Base-by-base conservation (phyloP, 23 tunicate genomes). In the Styela clava region DNA sequence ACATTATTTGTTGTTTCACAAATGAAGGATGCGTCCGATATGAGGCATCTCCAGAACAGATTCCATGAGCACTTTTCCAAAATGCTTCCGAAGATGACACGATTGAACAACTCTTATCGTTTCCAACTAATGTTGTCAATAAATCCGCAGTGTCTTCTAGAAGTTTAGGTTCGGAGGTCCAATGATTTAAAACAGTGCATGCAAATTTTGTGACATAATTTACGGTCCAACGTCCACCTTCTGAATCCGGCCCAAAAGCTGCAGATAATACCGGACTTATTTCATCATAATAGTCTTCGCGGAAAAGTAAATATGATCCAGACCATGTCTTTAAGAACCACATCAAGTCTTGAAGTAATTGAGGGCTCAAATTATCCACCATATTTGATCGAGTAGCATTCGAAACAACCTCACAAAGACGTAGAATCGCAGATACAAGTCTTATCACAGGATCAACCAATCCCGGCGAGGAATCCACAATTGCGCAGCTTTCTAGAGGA, bases 231-330 rank as follows among this genome's bases (percentile, higher is more conserved):
- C 69, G 78, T 18, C 81, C 85, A 2, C 97, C 97, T 9, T 85
- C 87, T 1, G 90, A 85, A 74, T 91, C 83, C 22, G 76, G 81
- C 16, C 97, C 97, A 69, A 85, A 91, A 3, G 90, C 84, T 37
- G 87, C 62, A 23, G 97, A 82, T n/a, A 91, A 61, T 12, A 83
- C 84, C 16, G 97, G 97, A 68, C 97, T 91, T 16, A 91, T 51
- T 84, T 91, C 97, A 33, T 74, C 73, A 33, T 85, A 86, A 78
- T 74, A 82, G 19, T 65, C 71, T 69, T 91, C 97, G 31, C 51
- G 52, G 62, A 64, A 91, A 12, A 82, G 28, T 28, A 91, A 79
- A 44, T 85, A 91, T 24, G 90, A 37, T 7, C 64, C 16, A 9
- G 22, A 74, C 87, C 87, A 91, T 2, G 33, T 44, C 31, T 24